These are phyloP conservation scores for Capreolus pygargus DNA, from an alignment of 2,113 vertebrate genomes.

Conservation along the genomic window DNA sequence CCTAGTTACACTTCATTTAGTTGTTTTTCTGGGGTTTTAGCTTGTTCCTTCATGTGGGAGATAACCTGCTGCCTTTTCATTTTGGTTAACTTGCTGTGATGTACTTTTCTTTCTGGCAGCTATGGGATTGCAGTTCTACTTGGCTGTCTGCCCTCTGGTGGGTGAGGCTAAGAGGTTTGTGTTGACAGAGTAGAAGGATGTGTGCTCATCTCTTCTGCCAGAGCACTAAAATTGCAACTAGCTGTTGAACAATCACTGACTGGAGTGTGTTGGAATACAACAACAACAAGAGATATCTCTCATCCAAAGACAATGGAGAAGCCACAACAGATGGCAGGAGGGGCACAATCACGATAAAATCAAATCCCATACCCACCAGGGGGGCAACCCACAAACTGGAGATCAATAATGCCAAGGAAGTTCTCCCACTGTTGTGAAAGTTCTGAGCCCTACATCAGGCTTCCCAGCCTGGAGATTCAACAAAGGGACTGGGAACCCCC, in stretches of 20 bases:
- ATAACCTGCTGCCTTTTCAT: neutral
- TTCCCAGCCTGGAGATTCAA: neutral
- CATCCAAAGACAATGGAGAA: neutral
- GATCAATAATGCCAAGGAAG: neutral
- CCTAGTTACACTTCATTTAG: neutral
- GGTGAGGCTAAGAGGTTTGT: neutral
- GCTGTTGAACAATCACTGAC: neutral
- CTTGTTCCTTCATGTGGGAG: neutral
- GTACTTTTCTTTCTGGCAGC: neutral
- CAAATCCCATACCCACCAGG: neutral
- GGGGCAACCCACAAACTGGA: neutral
- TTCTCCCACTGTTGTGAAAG: neutral
- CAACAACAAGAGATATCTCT: neutral
- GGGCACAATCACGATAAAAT: neutral
- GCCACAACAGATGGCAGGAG: neutral
- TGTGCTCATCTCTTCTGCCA: neutral
- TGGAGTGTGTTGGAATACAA: fast-evolving
- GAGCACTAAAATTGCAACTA: neutral
- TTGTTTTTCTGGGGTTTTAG: neutral
- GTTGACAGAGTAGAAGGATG: neutral
- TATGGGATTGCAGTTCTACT: neutral
- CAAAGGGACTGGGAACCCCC: neutral
- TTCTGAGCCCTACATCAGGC: neutral
- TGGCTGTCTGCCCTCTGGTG: neutral
- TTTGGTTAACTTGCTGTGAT: neutral